Percentiles rank a stretch among this genome's conserved stretches.
Conservation (phyloP, 2,888 invertebrate species). For the Ormyrus rosae region DNA sequence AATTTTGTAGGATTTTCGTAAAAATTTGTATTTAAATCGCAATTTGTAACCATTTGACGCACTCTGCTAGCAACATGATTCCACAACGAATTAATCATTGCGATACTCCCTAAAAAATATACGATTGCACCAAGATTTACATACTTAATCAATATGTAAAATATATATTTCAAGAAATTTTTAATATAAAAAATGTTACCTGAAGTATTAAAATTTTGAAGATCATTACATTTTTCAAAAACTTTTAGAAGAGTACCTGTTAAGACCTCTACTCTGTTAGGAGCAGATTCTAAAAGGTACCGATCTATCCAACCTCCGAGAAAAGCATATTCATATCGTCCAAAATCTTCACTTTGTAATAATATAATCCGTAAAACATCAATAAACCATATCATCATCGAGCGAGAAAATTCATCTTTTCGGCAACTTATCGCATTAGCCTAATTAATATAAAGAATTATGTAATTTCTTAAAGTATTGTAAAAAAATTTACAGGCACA, state of each 20-base stretch:
- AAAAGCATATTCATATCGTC: conserved; percentile 65
- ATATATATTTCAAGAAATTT: conserved; percentile 1
- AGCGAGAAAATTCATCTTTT: conserved; percentile 67
- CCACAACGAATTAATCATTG: conserved; percentile 70
- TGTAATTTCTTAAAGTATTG: neutral
- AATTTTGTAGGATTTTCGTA: conserved; percentile 68
- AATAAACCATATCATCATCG: conserved; percentile 70
- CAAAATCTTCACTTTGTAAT: conserved; percentile 62
- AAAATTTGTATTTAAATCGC: conserved; percentile 62
- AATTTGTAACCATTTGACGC: conserved; percentile 69
- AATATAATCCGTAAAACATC: conserved; percentile 67
- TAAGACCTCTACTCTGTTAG: conserved; percentile 64
- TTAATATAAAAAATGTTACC: conserved; percentile 32
- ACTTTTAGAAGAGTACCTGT: conserved; percentile 64
- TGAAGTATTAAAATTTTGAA: conserved; percentile 43
- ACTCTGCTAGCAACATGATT: conserved; percentile 68
- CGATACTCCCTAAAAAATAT: conserved; percentile 57
- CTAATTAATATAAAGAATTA: conserved; percentile 55
- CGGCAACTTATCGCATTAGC: conserved; percentile 69
- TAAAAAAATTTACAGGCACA: neutral
- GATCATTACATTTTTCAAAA: conserved; percentile 65
- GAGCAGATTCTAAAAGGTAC: conserved; percentile 69
- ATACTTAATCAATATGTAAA: conserved; percentile 9
- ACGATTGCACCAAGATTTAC: neutral
- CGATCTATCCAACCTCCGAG: conserved; percentile 73